Evolutionary conservation across 1,140 invertebrate species (phyloP).

Genomic region (Macrostomum lignano): DNA sequence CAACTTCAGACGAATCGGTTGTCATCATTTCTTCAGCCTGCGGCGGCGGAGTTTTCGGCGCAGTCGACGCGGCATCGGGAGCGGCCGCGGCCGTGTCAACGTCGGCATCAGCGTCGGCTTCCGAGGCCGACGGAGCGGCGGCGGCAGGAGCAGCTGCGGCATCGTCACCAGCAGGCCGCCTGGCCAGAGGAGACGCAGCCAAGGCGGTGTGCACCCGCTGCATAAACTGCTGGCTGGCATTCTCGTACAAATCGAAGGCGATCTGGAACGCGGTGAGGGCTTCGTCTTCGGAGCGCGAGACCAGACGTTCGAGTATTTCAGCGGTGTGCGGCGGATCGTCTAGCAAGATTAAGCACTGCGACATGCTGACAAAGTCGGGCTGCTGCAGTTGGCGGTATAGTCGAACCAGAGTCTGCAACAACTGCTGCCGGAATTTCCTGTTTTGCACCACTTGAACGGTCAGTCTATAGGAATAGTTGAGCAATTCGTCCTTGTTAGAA

Average conservation of each 20-base stretch:
- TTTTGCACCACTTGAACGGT: slow-evolving; percentile 80
- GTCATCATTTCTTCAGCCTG: no score
- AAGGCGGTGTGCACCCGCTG: slow-evolving; percentile 54
- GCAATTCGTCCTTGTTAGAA: slow-evolving; percentile 35
- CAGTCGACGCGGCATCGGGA: no score
- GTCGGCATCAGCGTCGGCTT: no score
- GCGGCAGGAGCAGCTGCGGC: no score
- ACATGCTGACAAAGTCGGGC: slow-evolving; percentile 77
- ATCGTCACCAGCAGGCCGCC: no score
- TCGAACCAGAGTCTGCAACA: slow-evolving; percentile 55
- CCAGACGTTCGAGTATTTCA: slow-evolving; percentile 57
- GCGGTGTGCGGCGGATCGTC: slow-evolving; percentile 69
- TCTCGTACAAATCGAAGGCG: slow-evolving; percentile 49
- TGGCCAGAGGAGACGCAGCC: slow-evolving; percentile 11
- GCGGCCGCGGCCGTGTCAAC: no score
- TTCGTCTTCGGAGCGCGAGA: slow-evolving; percentile 41
- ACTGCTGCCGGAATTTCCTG: slow-evolving; percentile 57
- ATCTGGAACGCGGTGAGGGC: slow-evolving; percentile 1
- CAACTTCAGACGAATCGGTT: no score
- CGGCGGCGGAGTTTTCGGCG: no score
- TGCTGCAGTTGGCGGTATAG: slow-evolving; percentile 54
- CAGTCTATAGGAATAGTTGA: slow-evolving; percentile 72
- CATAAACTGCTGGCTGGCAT: slow-evolving; percentile 85
- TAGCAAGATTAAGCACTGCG: slow-evolving; percentile 66
- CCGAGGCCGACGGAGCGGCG: no score